These are phyloP conservation scores for Phaenicophaeus curvirostris DNA, from an alignment of 2,797 vertebrate genomes.

Conservation along the genomic window DNA sequence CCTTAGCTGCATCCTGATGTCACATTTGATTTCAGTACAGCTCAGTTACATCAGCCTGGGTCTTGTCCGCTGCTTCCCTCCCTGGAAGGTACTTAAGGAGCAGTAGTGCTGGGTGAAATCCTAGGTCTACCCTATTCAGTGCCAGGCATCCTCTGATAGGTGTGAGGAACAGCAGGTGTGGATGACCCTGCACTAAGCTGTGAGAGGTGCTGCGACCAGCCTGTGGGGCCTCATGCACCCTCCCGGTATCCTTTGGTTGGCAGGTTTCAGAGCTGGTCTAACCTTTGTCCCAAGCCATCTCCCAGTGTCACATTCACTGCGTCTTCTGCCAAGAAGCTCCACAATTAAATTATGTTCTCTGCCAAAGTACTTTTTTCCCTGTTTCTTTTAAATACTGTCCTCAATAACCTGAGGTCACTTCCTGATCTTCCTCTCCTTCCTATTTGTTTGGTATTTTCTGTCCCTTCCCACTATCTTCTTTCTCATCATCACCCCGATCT, in stretches of 20 bases:
- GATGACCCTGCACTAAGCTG: neutral
- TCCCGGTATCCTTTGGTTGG: neutral
- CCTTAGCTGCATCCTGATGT: neutral
- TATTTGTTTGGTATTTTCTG: neutral
- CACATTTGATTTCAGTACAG: neutral
- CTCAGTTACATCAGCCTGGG: neutral
- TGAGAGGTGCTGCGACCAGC: neutral
- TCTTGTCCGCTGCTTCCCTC: neutral
- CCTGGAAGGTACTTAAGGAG: neutral
- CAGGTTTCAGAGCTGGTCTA: neutral
- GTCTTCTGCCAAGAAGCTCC: neutral
- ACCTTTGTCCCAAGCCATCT: neutral
- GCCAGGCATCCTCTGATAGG: accelerated
- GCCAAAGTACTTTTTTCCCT: neutral
- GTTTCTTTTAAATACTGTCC: neutral
- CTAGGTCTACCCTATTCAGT: neutral
- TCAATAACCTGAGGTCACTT: neutral
- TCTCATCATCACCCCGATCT: neutral
- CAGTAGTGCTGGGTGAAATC: neutral
- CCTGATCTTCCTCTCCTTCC: neutral
- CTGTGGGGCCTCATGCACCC: neutral
- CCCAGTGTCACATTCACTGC: neutral
- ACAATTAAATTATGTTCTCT: neutral
- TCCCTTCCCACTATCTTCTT: neutral
- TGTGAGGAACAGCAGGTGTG: neutral